These are phyloP conservation scores for Acropternis orthonyx DNA, from an alignment of 2,797 vertebrate species.

Conservation along the genomic window DNA sequence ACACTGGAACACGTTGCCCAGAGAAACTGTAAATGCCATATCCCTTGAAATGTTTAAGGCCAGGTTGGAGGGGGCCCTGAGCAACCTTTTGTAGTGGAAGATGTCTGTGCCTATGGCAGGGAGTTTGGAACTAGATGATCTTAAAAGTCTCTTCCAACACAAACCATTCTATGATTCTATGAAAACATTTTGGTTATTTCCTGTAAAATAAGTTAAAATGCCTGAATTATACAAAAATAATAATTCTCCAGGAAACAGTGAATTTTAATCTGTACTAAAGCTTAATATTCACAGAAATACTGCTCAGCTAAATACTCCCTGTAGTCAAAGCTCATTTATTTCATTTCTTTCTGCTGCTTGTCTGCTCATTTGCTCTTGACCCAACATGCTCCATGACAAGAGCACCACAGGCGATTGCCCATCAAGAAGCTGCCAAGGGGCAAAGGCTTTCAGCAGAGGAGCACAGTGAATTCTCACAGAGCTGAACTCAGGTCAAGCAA, in stretches of 20 bases:
- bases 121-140: neutral
- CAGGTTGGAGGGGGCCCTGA: neutral
- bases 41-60: neutral
- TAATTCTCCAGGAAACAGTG: neutral
- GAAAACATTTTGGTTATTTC: neutral
- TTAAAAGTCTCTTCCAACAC: neutral
- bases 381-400: neutral
- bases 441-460: neutral
- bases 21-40: neutral
- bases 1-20: neutral
- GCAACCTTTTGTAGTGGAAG: neutral
- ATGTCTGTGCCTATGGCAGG: fast-evolving
- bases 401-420: fast-evolving
- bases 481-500: neutral
- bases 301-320: neutral
- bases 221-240: neutral
- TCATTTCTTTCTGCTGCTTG: neutral
- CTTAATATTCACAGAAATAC: neutral
- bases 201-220: neutral
- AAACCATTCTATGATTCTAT: neutral
- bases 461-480: neutral
- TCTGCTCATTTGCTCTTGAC: neutral
- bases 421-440: neutral
- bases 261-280: neutral
- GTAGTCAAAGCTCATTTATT: fast-evolving